A percentile compares a stretch with the other conserved stretches of the same genome.
Evolutionary conservation across 2,888 invertebrate species (phyloP).

Genomic region (Drosophila kokeensis): DNA sequence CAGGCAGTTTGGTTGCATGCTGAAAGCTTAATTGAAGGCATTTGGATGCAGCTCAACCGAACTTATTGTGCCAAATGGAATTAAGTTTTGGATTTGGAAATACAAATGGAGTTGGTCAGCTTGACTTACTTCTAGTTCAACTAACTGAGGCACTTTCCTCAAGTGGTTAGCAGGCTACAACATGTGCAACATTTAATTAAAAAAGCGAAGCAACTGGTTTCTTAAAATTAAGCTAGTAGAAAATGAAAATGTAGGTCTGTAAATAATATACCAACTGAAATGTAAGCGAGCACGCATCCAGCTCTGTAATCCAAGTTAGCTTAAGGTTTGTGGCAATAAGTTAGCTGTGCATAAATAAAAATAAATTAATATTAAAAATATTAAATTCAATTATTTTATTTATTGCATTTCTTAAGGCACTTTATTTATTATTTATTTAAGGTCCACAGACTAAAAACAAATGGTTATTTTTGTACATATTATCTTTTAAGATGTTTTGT

Average conservation of each 20-base stretch:
- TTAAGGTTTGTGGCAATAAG: too few relatives aligned
- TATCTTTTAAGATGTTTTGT: neutral
- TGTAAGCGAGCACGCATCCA: neutral
- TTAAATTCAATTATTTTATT: too few relatives aligned
- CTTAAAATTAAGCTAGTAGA: neutral
- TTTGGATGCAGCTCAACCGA: slow-evolving; percentile 58
- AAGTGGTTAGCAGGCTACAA: neutral
- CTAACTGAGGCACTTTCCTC: neutral
- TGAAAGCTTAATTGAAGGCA: slow-evolving; percentile 67
- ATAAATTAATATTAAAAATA: too few relatives aligned
- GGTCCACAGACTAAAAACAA: too few relatives aligned
- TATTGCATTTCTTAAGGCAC: neutral
- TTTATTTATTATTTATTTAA: neutral
- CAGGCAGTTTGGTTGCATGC: slow-evolving; percentile 48
- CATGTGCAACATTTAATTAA: neutral
- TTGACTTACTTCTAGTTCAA: neutral
- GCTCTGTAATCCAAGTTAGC: neutral
- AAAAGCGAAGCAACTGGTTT: neutral
- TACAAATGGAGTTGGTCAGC: neutral
- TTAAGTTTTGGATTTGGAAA: slow-evolving; percentile 9
- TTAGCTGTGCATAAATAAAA: too few relatives aligned
- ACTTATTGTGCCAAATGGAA: slow-evolving; percentile 53
- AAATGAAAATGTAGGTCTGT: neutral
- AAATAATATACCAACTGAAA: neutral
- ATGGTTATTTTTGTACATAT: too few relatives aligned